Percentiles rank a stretch among this genome's conserved stretches.
Conservation (phyloP, 2,888 invertebrate species). For the Xylota sylvarum region DNA sequence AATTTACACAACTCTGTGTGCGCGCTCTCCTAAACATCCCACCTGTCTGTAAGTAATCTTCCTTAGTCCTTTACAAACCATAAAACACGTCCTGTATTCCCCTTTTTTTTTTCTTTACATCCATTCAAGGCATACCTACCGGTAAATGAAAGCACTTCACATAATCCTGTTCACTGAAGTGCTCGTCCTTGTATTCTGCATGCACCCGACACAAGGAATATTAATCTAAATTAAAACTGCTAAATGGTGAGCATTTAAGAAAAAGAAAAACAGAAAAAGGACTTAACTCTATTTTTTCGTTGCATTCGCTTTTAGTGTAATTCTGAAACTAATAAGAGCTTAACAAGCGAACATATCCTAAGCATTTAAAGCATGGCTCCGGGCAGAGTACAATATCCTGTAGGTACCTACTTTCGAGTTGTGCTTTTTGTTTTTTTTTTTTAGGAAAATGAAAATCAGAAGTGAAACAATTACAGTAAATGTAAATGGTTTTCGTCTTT, state of each 20-base stretch:
- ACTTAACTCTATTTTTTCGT: constrained; percentile 14
- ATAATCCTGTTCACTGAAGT: constrained; percentile 26
- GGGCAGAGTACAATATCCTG: constrained; percentile 18
- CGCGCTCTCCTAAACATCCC: background rate
- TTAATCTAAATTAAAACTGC: constrained; percentile 70
- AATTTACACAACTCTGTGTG: constrained; percentile 25
- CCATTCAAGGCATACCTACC: background rate
- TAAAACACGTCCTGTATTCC: constrained; percentile 5
- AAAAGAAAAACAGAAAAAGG: constrained; percentile 8
- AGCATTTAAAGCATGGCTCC: constrained; percentile 37
- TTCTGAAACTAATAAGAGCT: constrained; percentile 47
- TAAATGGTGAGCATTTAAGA: constrained; percentile 26
- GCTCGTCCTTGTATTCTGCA: constrained; percentile 21
- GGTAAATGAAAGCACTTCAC: constrained; percentile 17
- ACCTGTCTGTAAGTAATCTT: constrained; percentile 7
- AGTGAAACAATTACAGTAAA: constrained; percentile 61
- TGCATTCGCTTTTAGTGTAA: background rate
- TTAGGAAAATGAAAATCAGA: constrained; percentile 48
- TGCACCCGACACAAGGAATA: constrained; percentile 44
- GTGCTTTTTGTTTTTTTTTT: background rate
- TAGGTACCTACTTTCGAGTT: background rate
- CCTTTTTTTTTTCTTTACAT: background rate
- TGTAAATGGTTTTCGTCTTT: constrained; percentile 48
- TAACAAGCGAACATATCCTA: constrained; percentile 33
- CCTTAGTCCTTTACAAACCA: constrained; percentile 17